Conservation (phyloP, 2,888 invertebrate species). For the Drosophila paracracens region DNA sequence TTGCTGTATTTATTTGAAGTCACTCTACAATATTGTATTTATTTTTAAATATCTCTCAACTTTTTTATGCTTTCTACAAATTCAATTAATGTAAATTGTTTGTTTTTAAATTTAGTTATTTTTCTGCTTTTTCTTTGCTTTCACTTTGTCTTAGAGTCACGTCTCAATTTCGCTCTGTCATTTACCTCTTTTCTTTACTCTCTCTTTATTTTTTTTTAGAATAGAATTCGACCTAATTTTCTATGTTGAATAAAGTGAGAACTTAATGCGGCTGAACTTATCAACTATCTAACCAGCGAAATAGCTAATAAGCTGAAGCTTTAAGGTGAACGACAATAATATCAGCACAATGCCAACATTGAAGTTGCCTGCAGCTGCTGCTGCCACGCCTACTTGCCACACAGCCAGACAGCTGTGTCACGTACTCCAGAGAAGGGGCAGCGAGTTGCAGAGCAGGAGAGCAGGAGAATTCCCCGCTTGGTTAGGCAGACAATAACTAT, state of each 20-base stretch:
- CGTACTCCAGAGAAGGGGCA: constrained; percentile 40
- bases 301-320: not conserved
- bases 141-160: no score
- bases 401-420: constrained; percentile 39
- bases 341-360: constrained; percentile 55
- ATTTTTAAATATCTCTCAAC: no score
- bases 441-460: not conserved
- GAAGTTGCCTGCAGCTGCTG: constrained; percentile 48
- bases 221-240: not conserved
- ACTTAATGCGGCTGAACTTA: not conserved
- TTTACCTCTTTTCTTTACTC: not conserved
- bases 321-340: constrained; percentile 21
- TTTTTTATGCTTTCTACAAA: no score
- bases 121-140: no score
- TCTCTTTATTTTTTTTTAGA: not conserved
- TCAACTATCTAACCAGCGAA: not conserved
- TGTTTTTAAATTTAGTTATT: no score
- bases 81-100: no score
- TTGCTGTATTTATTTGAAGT: not conserved
- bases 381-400: constrained; percentile 27
- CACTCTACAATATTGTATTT: not conserved
- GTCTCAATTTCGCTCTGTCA: no score
- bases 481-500: constrained; percentile 77
- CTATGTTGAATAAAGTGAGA: not conserved
- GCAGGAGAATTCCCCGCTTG: constrained; percentile 36